Evolutionary conservation across 2,888 invertebrate genomes (phyloP), one percentile per base, ranked within the genome.

Genomic region (Liodrosophila aerea): DNA sequence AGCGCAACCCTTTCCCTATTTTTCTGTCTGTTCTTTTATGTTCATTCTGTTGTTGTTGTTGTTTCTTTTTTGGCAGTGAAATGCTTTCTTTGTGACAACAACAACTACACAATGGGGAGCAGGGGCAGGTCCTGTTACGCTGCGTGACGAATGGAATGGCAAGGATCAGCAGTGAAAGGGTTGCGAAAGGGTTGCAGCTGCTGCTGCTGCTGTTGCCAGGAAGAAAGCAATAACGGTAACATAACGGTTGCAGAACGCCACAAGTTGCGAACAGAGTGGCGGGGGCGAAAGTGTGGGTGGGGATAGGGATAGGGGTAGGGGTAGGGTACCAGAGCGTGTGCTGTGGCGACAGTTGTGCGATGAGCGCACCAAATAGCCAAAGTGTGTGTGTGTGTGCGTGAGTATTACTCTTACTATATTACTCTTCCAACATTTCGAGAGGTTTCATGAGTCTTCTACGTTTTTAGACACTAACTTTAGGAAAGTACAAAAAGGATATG

Each of bases 71-170:
- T 56, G 39, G 29, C 15, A 77, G 68, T 51, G 76, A 81, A 76
- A 76, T 65, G 58, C 78, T 76, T 76, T 76, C 76, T 76, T 77
- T 22, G 22, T 22, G 22, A 5, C 22, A 22, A 5, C 22, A 22
- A 5, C 22, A 22, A 22, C 22, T 64, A 63, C 22, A 22, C 22
- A 22, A 22, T 22, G 22, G 22, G 5, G 22, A 4, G 58, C 27
- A 29, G 52, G 49, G 13, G 40, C 18, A 30, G 8, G 22, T 9
- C 33, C 31, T n/a, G n/a, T n/a, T n/a, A n/a, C n/a, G 30, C 39
- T 40, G 29, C 27, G 39, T 63, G 56, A 37, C 43, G 41, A 31
- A 5, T 22, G 22, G 22, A 2, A 22, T 4, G 22, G 22, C 57
- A 49, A 30, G n/a, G n/a, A n/a, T n/a, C 34, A 50, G 33, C 53